Base-by-base conservation (phyloP, 1,140 invertebrate genomes). In the Latrodectus geometricus region DNA sequence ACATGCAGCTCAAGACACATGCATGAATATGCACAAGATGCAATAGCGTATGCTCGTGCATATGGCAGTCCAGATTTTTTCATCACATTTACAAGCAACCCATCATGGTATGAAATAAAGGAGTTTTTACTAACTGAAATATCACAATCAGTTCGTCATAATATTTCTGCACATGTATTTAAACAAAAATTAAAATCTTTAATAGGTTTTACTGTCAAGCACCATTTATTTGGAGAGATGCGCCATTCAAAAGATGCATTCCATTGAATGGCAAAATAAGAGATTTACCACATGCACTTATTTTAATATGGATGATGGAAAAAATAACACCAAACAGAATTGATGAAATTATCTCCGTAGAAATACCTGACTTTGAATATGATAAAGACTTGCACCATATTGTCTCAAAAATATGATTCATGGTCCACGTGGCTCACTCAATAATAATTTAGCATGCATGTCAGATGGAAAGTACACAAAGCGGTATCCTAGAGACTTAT, bases 321-420 rank as follows among this genome's bases (percentile, higher is more conserved):
- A n/a, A n/a, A n/a, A n/a, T n/a, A n/a, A n/a, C n/a, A n/a, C n/a
- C n/a, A n/a, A n/a, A n/a, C n/a, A n/a, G n/a, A 76, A 85, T 66
- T 65, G 61, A 85, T 68, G 9, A 85, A 56, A 76, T 77, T n/a
- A 85, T 77, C 9, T 85, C 83, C 8, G 83, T 73, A 49, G 95
- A 17, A 96, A 95, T 90, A 95, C 92, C 56, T 96, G 91, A 91
- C 96, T 95, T 70, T 95, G 96, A 90, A 96, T 96, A 88, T 96
- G 92, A 92, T 96, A 76, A 17, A 15, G 56, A 56, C 9, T 66
- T 88, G 9, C 20, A 77, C 72, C 54, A 56, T 8, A 14, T 56
- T 14, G 14, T 56, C 14, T 56, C 54, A 8, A 56, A 56, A 56
- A 1, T 35, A 88, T 86, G 86, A 78, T 88, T 35, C 88, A 88